phyloP scores from a whole-genome alignment of 1,140 invertebrate genomes.

The Halesus radiatus region DNA sequence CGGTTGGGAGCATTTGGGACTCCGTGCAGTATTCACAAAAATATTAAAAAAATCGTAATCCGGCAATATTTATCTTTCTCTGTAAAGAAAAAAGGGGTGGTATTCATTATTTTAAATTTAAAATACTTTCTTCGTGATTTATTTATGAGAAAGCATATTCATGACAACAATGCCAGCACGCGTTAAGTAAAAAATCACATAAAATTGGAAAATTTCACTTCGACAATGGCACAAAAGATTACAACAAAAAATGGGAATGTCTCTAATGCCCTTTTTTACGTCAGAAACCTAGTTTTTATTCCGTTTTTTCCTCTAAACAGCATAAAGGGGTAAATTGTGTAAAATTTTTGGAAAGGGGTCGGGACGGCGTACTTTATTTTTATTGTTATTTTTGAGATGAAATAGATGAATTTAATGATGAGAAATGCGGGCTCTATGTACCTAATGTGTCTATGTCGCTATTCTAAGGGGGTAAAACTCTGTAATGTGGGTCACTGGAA shows the following conservation, averaged over 20 bases:
- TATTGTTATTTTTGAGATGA: slow-evolving; percentile 23
- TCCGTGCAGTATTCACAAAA: too few species aligned
- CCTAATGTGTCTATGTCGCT: too few species aligned
- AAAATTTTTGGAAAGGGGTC: slow-evolving; percentile 36
- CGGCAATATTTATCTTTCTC: too few species aligned
- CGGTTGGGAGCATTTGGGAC: too few species aligned
- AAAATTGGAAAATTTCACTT: slow-evolving; percentile 54
- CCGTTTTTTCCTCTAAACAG: slow-evolving; percentile 23
- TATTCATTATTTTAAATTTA: too few species aligned
- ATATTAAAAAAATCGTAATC: too few species aligned
- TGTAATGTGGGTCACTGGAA: too few species aligned
- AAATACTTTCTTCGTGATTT: neutral
- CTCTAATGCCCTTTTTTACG: slow-evolving; percentile 32
- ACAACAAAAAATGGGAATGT: neutral
- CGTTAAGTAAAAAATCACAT: slow-evolving; percentile 38
- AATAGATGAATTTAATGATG: slow-evolving; percentile 18
- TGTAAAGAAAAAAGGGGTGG: too few species aligned
- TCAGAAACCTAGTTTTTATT: slow-evolving; percentile 27
- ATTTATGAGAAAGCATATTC: neutral
- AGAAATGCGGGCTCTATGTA: neutral
- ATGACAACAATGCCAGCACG: neutral
- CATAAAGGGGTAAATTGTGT: slow-evolving; percentile 53
- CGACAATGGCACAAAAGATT: slow-evolving; percentile 37
- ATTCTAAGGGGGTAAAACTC: too few species aligned
- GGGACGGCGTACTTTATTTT: slow-evolving; percentile 11